These are phyloP conservation scores for Pseudocheirus occidentalis DNA, from an alignment of 2,797 vertebrate genomes.

Conservation along the genomic window DNA sequence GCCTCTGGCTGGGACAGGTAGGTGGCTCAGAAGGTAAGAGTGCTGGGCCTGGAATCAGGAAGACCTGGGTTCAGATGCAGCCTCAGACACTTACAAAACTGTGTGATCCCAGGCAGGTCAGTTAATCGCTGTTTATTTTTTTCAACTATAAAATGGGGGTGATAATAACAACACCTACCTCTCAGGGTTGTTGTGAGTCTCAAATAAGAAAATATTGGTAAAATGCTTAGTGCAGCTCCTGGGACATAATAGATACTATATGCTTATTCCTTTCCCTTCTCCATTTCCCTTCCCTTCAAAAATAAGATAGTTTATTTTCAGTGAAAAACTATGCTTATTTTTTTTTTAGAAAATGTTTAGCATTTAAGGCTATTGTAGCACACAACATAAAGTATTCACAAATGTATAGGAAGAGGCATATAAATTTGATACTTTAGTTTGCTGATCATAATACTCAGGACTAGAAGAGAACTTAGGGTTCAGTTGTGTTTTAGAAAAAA, in stretches of 20 bases:
- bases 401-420: neutral
- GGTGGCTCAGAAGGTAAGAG: neutral
- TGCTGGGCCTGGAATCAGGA: neutral
- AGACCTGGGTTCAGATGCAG: neutral
- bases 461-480: neutral
- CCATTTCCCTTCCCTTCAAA: neutral
- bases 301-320: neutral
- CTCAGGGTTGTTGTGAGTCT: no score
- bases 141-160: no score
- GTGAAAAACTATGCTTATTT: neutral
- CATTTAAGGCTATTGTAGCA: neutral
- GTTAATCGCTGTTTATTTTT: neutral
- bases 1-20: neutral
- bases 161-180: no score
- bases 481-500: neutral
- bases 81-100: neutral
- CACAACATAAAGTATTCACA: neutral
- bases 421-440: neutral
- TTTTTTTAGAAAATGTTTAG: neutral
- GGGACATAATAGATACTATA: neutral
- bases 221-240: no score
- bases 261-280: conserved; percentile 2
- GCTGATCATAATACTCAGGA: neutral
- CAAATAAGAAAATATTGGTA: no score
- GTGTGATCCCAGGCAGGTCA: neutral